phyloP scores from a whole-genome alignment of 2,888 invertebrate genomes.

The Epirrhoe tristata region DNA sequence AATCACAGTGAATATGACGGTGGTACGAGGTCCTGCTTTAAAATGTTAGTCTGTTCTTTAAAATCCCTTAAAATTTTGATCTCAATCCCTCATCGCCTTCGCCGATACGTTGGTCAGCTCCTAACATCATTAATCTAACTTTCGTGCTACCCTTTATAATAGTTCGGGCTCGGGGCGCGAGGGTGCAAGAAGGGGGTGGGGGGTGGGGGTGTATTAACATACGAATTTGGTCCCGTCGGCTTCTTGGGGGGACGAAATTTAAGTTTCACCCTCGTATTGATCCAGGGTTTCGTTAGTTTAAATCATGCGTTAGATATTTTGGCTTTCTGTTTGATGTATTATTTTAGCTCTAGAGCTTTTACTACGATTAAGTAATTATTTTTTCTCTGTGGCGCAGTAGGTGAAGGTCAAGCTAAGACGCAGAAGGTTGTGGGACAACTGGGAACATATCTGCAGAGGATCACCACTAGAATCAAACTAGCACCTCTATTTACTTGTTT shows the following conservation, averaged over 20 bases:
- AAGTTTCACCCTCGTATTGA: conserved; percentile 83
- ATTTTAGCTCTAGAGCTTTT: conserved; percentile 32
- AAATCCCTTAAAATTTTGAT: too few species aligned
- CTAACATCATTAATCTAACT: conserved; percentile 87
- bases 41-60: too few species aligned
- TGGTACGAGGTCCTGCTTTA: too few species aligned
- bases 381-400: too few species aligned
- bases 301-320: conserved; percentile 49
- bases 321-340: conserved; percentile 7
- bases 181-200: conserved; percentile 54
- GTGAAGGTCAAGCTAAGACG: too few species aligned
- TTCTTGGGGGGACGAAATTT: conserved; percentile 81
- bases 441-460: too few species aligned
- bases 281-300: conserved; percentile 68
- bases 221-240: conserved; percentile 81
- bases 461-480: too few species aligned
- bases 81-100: conserved; percentile 45
- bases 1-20: too few species aligned
- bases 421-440: too few species aligned
- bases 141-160: conserved; percentile 86
- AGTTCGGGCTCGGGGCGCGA: conserved; percentile 76
- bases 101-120: conserved; percentile 77
- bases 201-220: conserved; percentile 76
- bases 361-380: too few species aligned
- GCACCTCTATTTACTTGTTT: too few species aligned